Evolutionary conservation across 2,797 vertebrate species (phyloP).

Genomic region (Bradypodion ventrale): DNA sequence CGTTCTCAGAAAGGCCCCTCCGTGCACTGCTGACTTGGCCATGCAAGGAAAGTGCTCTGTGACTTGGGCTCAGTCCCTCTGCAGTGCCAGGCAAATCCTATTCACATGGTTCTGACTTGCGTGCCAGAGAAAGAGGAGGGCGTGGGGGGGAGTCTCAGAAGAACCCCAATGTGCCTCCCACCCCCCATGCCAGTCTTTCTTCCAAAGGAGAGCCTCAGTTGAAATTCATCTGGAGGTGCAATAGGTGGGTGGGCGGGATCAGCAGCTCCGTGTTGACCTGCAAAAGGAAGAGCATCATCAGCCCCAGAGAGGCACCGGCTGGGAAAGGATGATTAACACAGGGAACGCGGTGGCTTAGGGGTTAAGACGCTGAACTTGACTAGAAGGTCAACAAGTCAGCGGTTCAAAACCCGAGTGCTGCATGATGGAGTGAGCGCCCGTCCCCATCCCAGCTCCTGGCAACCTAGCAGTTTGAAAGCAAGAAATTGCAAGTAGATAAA

Average conservation of each 20-base stretch:
- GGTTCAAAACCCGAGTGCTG: too few species aligned
- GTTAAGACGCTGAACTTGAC: too few species aligned
- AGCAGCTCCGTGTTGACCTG: constrained; percentile 24
- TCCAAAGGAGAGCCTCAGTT: neutral
- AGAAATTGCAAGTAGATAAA: too few species aligned
- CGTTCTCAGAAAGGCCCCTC: neutral
- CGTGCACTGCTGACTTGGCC: neutral
- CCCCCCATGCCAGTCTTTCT: too few species aligned
- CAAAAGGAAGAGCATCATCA: neutral
- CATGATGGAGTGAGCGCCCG: too few species aligned
- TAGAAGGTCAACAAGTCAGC: too few species aligned
- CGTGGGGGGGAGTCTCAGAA: neutral
- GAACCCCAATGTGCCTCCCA: too few species aligned
- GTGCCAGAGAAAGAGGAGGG: neutral
- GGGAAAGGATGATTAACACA: neutral
- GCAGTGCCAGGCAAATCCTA: neutral
- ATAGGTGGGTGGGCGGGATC: constrained; percentile 28
- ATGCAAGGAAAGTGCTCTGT: too few species aligned
- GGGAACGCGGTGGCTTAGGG: too few species aligned
- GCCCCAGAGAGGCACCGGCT: too few species aligned
- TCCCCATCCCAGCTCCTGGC: too few species aligned
- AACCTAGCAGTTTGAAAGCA: too few species aligned
- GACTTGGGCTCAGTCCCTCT: neutral
- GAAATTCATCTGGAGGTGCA: neutral
- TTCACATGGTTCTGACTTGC: neutral